Evolutionary conservation across 2,797 vertebrate species (phyloP).

Genomic region (Gallirallus australis): DNA sequence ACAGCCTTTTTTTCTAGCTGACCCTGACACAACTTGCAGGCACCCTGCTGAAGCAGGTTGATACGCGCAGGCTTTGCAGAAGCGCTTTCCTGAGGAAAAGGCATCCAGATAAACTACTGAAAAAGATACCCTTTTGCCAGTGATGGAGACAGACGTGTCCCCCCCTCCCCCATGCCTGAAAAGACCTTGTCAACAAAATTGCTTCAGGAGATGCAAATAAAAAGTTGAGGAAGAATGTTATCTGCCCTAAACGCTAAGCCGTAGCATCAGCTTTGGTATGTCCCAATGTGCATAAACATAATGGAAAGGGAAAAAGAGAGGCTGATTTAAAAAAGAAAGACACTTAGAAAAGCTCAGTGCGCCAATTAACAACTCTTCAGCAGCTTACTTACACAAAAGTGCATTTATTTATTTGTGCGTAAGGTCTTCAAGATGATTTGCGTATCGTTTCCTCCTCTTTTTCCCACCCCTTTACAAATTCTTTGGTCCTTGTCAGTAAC

Average conservation of each 20-base stretch:
- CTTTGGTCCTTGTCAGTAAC: background rate
- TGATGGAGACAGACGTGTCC: background rate
- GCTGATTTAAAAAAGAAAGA: background rate
- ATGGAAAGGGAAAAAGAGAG: background rate
- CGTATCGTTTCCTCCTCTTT: background rate
- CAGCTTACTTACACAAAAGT: background rate
- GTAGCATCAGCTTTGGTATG: background rate
- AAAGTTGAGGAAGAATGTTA: background rate
- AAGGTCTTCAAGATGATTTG: background rate
- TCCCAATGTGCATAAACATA: background rate
- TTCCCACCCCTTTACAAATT: background rate
- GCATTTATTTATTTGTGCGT: background rate
- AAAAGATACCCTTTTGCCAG: slow-evolving; percentile 30
- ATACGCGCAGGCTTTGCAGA: background rate
- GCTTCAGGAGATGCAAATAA: slow-evolving; percentile 16
- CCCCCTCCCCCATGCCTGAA: background rate
- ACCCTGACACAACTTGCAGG: slow-evolving; percentile 21
- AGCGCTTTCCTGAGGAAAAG: slow-evolving; percentile 45
- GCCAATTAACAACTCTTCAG: background rate
- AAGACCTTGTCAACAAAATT: slow-evolving; percentile 42
- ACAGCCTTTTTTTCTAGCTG: slow-evolving; percentile 11
- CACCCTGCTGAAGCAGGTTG: slow-evolving; percentile 26
- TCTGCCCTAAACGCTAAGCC: background rate
- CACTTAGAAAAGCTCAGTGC: background rate
- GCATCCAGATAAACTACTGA: background rate